These are phyloP conservation scores for Malurus alboscapulatus DNA, from an alignment of 2,113 vertebrate species.

Conservation along the genomic window DNA sequence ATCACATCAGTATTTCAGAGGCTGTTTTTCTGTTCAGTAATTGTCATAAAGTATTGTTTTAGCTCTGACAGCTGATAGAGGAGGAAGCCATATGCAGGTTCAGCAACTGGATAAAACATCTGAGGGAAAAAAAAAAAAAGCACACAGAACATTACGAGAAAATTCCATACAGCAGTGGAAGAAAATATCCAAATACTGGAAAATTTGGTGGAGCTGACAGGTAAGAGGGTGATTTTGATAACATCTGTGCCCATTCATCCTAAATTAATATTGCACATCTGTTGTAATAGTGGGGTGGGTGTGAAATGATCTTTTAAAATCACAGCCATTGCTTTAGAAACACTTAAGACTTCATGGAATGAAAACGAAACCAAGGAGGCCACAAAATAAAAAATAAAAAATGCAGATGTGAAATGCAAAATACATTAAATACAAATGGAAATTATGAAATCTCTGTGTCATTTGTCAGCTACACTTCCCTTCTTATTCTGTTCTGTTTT, in stretches of 20 bases:
- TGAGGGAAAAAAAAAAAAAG: neutral
- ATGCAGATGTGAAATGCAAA: neutral
- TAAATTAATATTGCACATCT: neutral
- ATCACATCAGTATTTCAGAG: neutral
- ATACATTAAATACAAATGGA: neutral
- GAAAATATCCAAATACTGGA: conserved; percentile 15
- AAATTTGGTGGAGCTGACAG: conserved; percentile 1
- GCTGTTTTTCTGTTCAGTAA: neutral
- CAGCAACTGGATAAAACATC: neutral
- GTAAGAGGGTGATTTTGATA: conserved; percentile 42
- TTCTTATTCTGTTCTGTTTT: neutral
- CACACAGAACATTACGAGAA: neutral
- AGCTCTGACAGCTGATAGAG: neutral
- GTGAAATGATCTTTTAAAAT: neutral
- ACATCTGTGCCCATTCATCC: conserved; percentile 5
- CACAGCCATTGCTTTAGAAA: neutral
- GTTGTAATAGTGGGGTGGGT: neutral
- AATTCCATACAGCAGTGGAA: conserved; percentile 16
- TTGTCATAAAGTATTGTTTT: neutral
- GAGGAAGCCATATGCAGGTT: neutral
- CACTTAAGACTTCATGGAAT: neutral
- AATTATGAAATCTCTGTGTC: neutral
- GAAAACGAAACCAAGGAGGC: neutral
- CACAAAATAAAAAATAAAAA: neutral
- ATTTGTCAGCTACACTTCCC: neutral